Evolutionary conservation across 2,888 invertebrate species (phyloP), one percentile per base, ranked within the genome.

Genomic region (Coecobrya sp.): DNA sequence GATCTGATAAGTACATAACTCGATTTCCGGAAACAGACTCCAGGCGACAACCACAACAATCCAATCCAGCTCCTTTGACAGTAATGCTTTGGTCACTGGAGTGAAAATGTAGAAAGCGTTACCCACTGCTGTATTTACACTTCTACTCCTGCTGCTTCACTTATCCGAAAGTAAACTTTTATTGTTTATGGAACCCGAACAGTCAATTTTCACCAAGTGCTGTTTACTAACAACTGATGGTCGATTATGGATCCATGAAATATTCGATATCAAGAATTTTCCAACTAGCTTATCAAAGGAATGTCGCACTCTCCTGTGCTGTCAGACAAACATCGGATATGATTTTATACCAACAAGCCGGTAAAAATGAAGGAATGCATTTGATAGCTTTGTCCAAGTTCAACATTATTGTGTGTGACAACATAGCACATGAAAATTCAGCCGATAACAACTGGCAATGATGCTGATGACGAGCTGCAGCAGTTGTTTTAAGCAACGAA

Each of bases 401-500:
- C 10, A 4, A 42, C 4, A 42, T 3, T 8, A 62, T 62, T 62
- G n/a, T 62, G 1, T n/a, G 19, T 25, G 8, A 1, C 62, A 22
- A 11, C 36, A 36, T 1, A 76, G 11, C 36, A 62, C 22, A 62
- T 62, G 22, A 62, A 22, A 1, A 13, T 68, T 30, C 11, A 55
- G 25, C 73, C 25, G 11, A 52, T 49, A 27, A 55, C 45, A 52
- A 68, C 25, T 25, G 22, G 3, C 11, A 19, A 22, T 62, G 22
- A 30, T 30, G 27, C 52, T 4, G 3, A 81, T n/a, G 11, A 45
- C 22, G 70, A 22, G 5, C 70, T 52, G 59, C 86, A 42, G 82
- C 89, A 82, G 25, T 52, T 49, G 30, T 65, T 25, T 25, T 55
- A 81, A 70, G 36, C 70, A 89, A 68, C 82, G 89, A 89, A 70